A percentile compares a stretch with the other conserved stretches of the same genome.
Evolutionary conservation across 2,113 vertebrate species (phyloP).

Genomic region (Sceloporus undulatus): DNA sequence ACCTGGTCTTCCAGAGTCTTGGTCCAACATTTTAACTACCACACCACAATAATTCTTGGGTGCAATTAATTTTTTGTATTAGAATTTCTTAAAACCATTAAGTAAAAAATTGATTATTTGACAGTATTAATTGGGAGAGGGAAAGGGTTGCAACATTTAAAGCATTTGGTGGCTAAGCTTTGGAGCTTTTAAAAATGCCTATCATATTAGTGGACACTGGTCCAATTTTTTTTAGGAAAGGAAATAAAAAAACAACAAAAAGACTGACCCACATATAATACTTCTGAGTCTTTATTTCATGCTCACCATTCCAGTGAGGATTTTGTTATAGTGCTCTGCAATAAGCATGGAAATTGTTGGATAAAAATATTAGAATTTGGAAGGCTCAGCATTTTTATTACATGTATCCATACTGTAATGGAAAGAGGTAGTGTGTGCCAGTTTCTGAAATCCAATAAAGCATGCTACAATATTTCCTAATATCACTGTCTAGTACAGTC

Average conservation of each 20-base stretch:
- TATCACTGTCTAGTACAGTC: slow-evolving; percentile 61
- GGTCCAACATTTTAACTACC: too few relatives aligned
- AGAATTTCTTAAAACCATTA: not conserved
- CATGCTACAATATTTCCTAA: slow-evolving; percentile 64
- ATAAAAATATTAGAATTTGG: slow-evolving; percentile 63
- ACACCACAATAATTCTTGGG: too few relatives aligned
- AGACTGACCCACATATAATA: slow-evolving; percentile 12
- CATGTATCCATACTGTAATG: slow-evolving; percentile 65
- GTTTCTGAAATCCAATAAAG: slow-evolving; percentile 69
- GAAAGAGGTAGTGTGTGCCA: slow-evolving; percentile 46
- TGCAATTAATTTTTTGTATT: not conserved
- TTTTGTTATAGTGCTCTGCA: slow-evolving; percentile 70
- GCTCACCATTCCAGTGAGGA: slow-evolving; percentile 59
- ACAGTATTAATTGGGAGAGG: not conserved
- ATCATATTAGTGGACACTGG: not conserved
- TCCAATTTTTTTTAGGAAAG: not conserved
- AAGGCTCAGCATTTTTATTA: slow-evolving; percentile 73
- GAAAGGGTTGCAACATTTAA: not conserved
- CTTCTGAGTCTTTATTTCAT: slow-evolving; percentile 64
- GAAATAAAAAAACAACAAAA: not conserved
- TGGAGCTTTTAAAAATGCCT: slow-evolving; percentile 15
- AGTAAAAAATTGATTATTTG: not conserved
- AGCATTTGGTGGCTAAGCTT: slow-evolving; percentile 1
- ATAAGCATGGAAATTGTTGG: slow-evolving; percentile 65
- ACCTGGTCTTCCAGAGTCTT: too few relatives aligned